These are phyloP conservation scores for Poecilia latipinna DNA, from an alignment of 2,113 vertebrate species.

Conservation along the genomic window DNA sequence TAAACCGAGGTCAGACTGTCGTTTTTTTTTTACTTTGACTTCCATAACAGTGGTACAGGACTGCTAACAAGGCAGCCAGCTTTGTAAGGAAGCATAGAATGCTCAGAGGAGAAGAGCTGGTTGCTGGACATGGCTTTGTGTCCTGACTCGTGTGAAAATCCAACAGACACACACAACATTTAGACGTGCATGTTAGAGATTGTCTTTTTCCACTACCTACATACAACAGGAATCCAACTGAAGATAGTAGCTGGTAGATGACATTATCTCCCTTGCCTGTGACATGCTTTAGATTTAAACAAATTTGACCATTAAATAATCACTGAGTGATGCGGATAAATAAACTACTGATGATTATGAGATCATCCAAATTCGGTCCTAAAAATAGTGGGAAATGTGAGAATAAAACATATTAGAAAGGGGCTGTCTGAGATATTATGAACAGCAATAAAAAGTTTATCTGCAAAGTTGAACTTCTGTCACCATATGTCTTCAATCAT, in stretches of 20 bases:
- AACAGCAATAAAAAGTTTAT: not conserved
- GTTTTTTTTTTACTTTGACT: no score
- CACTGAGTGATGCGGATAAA: not conserved
- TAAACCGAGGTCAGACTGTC: no score
- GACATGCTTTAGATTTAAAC: not conserved
- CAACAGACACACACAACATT: no score
- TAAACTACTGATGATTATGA: not conserved
- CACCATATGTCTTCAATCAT: slow-evolving; percentile 6
- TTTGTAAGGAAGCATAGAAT: no score
- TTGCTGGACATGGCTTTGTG: no score
- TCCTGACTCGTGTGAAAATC: no score
- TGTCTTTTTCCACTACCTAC: not conserved
- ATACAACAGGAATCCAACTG: not conserved
- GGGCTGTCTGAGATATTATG: not conserved
- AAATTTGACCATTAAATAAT: not conserved
- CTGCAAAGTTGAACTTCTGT: not conserved
- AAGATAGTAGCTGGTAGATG: not conserved
- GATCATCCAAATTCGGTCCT: not conserved
- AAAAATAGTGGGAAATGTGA: not conserved
- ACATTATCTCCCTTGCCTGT: no score
- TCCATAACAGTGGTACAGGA: no score
- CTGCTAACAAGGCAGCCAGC: no score
- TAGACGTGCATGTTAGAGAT: not conserved
- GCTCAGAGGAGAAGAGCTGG: no score
- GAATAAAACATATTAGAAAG: not conserved